A percentile compares a stretch with the other conserved stretches of the same genome.
These are phyloP conservation scores for Protaetia brevitarsis DNA, from an alignment of 1,140 invertebrate genomes.

Conservation along the genomic window DNA sequence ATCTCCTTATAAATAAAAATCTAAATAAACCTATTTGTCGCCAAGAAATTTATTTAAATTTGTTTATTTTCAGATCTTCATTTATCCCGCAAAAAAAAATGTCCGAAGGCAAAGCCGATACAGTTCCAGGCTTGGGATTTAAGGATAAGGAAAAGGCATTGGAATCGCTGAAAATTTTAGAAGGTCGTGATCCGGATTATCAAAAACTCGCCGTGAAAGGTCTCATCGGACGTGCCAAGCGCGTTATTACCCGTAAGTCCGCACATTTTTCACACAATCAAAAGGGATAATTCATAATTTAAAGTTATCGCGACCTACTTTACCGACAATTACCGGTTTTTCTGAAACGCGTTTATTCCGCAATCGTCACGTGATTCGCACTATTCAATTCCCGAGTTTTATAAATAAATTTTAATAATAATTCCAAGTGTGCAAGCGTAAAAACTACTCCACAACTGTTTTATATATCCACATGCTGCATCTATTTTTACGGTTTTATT, in stretches of 20 bases:
- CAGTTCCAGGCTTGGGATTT: constrained; percentile 61
- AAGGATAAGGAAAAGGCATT: constrained; percentile 64
- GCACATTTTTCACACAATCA: constrained; percentile 2
- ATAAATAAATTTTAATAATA: too few species aligned
- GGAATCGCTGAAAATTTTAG: constrained; percentile 60
- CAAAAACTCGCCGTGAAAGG: constrained; percentile 63
- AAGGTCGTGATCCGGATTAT: constrained; percentile 65
- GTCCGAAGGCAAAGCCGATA: constrained; percentile 45
- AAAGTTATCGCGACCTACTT: background rate
- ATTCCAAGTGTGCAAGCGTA: too few species aligned
- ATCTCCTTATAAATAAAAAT: too few species aligned
- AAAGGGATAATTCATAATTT: constrained; percentile 14
- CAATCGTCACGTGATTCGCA: too few species aligned
- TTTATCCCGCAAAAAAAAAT: constrained; percentile 30
- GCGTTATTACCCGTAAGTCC: constrained; percentile 62
- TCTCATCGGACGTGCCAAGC: constrained; percentile 60
- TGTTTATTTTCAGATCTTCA: background rate
- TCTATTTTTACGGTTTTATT: too few species aligned
- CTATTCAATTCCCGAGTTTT: too few species aligned
- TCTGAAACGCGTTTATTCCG: too few species aligned
- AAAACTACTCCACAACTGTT: too few species aligned
- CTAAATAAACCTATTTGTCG: too few species aligned
- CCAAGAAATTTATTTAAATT: too few species aligned
- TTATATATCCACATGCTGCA: too few species aligned
- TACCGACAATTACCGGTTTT: background rate